Conservation (phyloP, 2,888 invertebrate genomes). For the Steinernema carpocapsae region DNA sequence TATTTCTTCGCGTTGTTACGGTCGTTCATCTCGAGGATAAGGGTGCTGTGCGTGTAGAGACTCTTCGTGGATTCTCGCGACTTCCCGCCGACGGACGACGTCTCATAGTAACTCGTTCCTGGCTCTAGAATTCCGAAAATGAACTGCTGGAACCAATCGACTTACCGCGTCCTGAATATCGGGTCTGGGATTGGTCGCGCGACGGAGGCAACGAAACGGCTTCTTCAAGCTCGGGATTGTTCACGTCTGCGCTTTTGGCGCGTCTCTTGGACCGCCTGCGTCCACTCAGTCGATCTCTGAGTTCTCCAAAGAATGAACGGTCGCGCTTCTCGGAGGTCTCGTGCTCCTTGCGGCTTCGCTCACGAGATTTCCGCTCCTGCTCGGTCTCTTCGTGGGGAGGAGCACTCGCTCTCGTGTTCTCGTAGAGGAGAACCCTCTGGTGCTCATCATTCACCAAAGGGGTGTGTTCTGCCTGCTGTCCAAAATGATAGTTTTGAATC, state of each 20-base stretch:
- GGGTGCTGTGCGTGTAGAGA: conserved; percentile 60
- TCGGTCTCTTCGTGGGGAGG: background rate
- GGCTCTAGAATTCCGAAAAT: background rate
- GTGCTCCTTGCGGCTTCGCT: conserved; percentile 37
- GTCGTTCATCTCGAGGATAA: conserved; percentile 58
- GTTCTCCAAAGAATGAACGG: conserved; percentile 65
- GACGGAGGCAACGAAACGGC: conserved; percentile 66
- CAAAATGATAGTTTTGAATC: background rate
- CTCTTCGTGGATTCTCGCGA: conserved; percentile 58
- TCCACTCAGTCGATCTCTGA: conserved; percentile 61
- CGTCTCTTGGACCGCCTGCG: conserved; percentile 51
- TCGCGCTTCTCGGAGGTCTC: conserved; percentile 49
- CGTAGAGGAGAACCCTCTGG: background rate
- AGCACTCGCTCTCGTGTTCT: background rate
- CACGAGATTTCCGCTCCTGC: conserved; percentile 15
- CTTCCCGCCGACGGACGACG: conserved; percentile 55
- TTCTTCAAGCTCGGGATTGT: conserved; percentile 58
- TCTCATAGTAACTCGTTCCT: conserved; percentile 45
- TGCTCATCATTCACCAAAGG: background rate
- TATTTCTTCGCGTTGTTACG: conserved; percentile 48
- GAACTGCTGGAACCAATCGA: background rate
- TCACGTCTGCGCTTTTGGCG: conserved; percentile 60
- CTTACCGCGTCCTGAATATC: conserved; percentile 49
- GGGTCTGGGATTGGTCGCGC: conserved; percentile 60
- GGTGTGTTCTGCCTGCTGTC: background rate